These are phyloP conservation scores for Ricordea florida DNA, from an alignment of 92 coral and sea anemone species.

Conservation along the genomic window DNA sequence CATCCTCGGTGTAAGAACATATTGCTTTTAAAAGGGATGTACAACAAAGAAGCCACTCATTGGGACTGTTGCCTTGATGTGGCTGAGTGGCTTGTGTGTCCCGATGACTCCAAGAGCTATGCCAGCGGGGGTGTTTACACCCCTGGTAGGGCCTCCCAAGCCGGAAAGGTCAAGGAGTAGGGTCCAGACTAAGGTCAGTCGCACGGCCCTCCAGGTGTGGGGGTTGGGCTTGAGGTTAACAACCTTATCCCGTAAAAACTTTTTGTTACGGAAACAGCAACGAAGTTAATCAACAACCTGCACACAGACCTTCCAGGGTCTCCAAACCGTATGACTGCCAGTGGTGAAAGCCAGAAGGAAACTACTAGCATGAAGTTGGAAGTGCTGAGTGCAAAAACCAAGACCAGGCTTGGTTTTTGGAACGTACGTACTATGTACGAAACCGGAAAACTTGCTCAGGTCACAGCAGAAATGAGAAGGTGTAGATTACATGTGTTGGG, in stretches of 20 bases:
- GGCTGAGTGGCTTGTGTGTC: conserved; percentile 31
- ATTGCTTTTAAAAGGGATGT: too few relatives aligned
- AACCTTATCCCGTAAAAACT: conserved; percentile 12
- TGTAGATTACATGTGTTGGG: conserved; percentile 26
- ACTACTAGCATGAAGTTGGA: neutral
- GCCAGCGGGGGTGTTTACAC: conserved; percentile 34
- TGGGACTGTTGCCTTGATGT: conserved; percentile 13
- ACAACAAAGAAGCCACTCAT: too few relatives aligned
- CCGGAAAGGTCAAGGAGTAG: conserved; percentile 46
- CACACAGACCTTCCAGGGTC: too few relatives aligned
- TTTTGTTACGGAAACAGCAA: conserved; percentile 13
- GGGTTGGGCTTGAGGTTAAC: conserved; percentile 7
- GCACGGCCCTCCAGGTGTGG: conserved; percentile 34
- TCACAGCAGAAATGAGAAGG: conserved; percentile 23
- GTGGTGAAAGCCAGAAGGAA: neutral
- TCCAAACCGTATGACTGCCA: neutral
- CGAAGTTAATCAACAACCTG: neutral
- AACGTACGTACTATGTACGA: conserved; percentile 21
- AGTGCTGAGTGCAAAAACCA: conserved; percentile 18
- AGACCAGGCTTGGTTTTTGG: conserved; percentile 26
- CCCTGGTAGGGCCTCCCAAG: conserved; percentile 54
- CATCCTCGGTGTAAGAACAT: too few relatives aligned
- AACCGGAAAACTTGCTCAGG: conserved; percentile 20
- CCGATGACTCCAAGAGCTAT: conserved; percentile 35
- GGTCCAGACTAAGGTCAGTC: conserved; percentile 27